phyloP scores from a whole-genome alignment of 2,888 invertebrate genomes.

The Aplocera efformata region DNA sequence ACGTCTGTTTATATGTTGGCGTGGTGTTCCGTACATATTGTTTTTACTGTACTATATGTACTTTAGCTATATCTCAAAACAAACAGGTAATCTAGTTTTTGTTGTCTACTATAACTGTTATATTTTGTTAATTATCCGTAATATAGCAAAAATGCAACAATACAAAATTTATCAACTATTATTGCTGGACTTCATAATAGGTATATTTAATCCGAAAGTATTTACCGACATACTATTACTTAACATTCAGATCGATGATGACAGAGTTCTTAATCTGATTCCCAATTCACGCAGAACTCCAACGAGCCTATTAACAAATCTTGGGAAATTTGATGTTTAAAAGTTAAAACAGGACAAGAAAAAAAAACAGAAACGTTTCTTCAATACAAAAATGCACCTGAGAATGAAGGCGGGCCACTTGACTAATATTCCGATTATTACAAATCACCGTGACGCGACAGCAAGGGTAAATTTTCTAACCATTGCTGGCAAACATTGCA shows the following conservation, averaged over 20 bases:
- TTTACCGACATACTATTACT: too few species aligned
- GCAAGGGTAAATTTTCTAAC: conserved; percentile 17
- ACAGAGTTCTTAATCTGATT: background rate
- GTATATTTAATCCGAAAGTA: too few species aligned
- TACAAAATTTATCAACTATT: too few species aligned
- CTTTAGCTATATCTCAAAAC: too few species aligned
- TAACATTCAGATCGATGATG: too few species aligned
- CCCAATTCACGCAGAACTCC: conserved; percentile 37
- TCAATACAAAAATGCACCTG: conserved; percentile 80
- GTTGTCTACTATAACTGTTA: too few species aligned
- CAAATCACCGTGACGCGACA: conserved; percentile 51
- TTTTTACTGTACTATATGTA: too few species aligned
- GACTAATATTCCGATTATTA: conserved; percentile 75
- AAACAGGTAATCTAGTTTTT: too few species aligned
- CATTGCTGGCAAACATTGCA: conserved; percentile 32
- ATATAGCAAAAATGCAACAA: background rate
- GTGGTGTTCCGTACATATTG: conserved; percentile 29
- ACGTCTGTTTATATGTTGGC: conserved; percentile 8
- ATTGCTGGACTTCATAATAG: too few species aligned
- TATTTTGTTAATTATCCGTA: too few species aligned
- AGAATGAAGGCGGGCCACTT: conserved; percentile 78
- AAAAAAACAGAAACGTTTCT: conserved; percentile 68
- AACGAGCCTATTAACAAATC: conserved; percentile 68
- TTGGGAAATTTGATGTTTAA: conserved; percentile 69
- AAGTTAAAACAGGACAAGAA: conserved; percentile 69